Evolutionary conservation across 2,113 vertebrate genomes (phyloP), one percentile per base, ranked within the genome.

Genomic region (Terrapene triunguis): DNA sequence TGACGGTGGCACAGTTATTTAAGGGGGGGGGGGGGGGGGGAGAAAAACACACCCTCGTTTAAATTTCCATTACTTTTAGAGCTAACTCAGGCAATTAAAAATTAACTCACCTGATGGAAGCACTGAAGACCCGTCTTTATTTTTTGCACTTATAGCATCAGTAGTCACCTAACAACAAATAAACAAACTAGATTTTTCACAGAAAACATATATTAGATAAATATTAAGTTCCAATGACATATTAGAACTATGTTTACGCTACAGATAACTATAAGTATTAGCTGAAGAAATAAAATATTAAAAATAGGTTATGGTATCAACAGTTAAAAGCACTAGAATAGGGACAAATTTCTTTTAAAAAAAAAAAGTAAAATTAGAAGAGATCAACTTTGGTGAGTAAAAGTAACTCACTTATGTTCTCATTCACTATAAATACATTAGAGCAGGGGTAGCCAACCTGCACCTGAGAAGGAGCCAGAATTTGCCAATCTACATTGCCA

Each of bases 21-120:
- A 44, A 47, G 21, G 21, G 55, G 8, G 9, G 55, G 54, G 22
- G 57, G 50, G 50, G 2, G 48, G 35, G 16, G 17, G 7, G 35
- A 76, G 11, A 42, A 6, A 72, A 1, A 22, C 8, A 10, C 19
- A 7, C 42, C 42, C 42, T 78, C 14, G 5, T 16, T 9, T 9
- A 29, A 78, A 47, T 78, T 47, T 8, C 12, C 25, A 29, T 47
- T 78, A 76, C n/a, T 76, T 44, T 78, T 27, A 44, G 6, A 27
- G 92, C 4, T 0, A 1, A 53, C 48, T 87, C 1, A 0, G 16
- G 48, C 88, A 81, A 0, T 1, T 86, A 87, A 95, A 50, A 88
- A 1, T 1, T 1, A 95, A 98, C 98, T 98, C 92, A 98, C 98
- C 95, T 89, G 94, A 47, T 35, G 88, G 48, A 85, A 94, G 84